Evolutionary conservation across 2,797 vertebrate species (phyloP), one percentile per base, ranked within the genome.

Genomic region (Dipus sagitta): DNA sequence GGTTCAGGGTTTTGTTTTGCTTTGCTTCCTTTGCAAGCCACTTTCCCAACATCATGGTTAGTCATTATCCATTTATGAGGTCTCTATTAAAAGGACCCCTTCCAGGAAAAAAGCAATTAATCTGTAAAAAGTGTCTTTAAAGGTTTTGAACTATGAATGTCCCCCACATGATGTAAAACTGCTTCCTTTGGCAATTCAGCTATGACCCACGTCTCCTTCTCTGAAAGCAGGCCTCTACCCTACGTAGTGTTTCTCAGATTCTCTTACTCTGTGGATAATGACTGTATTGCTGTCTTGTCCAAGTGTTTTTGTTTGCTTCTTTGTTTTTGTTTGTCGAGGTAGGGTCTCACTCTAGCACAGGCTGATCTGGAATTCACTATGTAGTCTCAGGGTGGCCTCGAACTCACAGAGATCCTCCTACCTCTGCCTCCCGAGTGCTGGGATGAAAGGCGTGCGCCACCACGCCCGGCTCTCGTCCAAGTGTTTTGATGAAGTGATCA

Each of bases 121-220:
- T 78, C 77, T 96, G 96, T 94, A 1, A 81, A 92, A 87, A 14
- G 34, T 85, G 26, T 84, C n/a, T 95, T 78, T 92, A 88, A 96
- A 93, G 72, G 42, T 77, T 90, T 96, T 68, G 70, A 88, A 52
- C 26, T 91, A 58, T 47, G 71, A 52, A 30, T 96, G 30, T 38
- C 72, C 93, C 28, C 38, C 93, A 80, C 62, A 92, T 58, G 84
- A 82, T 93, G 78, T 93, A 84, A 92, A 95, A 93, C 88, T 90
- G 80, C n/a, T 77, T 90, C 85, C 67, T 60, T 91, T 5, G 8
- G 76, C 58, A 34, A 52, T 74, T 88, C 32, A 72, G 21, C 30
- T 8, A 30, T 80, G 83, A 94, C 83, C 79, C 70, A 17, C 0
- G 18, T 68, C 65, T 71, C 78, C 60, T 52, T 81, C 52, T 94